Base-by-base conservation (phyloP, 2,888 invertebrate species). In the Pheosia tremula region DNA sequence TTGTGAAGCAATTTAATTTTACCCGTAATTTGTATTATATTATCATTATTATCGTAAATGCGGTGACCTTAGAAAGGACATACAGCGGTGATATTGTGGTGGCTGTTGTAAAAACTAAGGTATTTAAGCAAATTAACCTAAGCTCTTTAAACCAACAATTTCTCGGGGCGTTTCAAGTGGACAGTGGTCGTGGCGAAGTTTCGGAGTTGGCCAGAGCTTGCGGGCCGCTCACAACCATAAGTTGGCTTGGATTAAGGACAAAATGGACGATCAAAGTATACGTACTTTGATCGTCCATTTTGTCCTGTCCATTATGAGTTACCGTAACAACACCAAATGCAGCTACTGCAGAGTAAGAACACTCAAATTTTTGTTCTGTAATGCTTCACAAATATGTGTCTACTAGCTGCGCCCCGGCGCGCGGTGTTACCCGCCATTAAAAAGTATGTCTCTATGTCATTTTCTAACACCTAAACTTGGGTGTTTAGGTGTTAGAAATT, bases 131-230 rank as follows among this genome's bases (percentile, higher is more conserved):
- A 74, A 79, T 75, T 75, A 62, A 64, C 72, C 72, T 67, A 71
- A 71, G 70, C 74, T 71, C 67, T 74, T 71, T 71, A 77, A 75
- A 80, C 75, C 72, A 78, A 80, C 80, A 77, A 82, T 81, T 80
- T 72, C 70, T 71, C 71, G 62, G 24, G 24, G 72, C 67, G 68
- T 72, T 73, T 69, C 72, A 75, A 82, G 77, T 80, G 79, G 79
- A 80, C 82, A 77, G 78, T 78, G 80, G 79, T 77, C 78, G 77
- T 68, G 71, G 73, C 73, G 62, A 81, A 86, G 82, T 85, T 84
- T 77, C 60, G 75, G 76, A 80, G 77, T 74, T 62, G 71, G 77
- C 69, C 76, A 81, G 78, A 79, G 82, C 77, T 75, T 84, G 87
- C 81, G 87, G 87, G 81, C 63, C 62, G 74, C 86, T 83, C 62